phyloP scores from a whole-genome alignment of 2,888 invertebrate species.

The Sphaerophoria rueppellii region DNA sequence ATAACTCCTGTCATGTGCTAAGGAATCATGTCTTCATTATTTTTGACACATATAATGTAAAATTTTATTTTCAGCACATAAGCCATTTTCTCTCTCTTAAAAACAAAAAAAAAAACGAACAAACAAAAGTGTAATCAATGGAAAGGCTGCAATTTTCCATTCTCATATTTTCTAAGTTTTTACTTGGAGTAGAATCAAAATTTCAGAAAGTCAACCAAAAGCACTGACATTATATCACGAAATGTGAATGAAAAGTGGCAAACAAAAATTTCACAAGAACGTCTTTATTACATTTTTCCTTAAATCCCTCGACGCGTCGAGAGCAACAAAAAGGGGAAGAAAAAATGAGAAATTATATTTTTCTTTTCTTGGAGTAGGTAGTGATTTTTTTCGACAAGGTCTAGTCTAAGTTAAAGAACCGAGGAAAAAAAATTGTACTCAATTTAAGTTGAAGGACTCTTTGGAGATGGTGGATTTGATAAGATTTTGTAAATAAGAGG shows the following conservation, averaged over 20 bases:
- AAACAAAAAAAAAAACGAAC: too few relatives aligned
- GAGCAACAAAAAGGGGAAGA: background rate
- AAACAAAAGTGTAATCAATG: background rate
- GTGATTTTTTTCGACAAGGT: background rate
- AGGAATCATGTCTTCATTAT: slow-evolving; percentile 67
- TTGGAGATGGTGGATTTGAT: background rate
- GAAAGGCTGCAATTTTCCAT: background rate
- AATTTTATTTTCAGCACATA: background rate
- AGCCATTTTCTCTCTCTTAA: background rate
- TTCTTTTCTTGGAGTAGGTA: too few relatives aligned
- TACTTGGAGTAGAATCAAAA: background rate
- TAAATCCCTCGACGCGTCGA: slow-evolving; percentile 26
- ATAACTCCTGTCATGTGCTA: slow-evolving; percentile 61
- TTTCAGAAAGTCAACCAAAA: background rate
- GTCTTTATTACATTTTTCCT: slow-evolving; percentile 48
- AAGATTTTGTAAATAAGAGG: background rate
- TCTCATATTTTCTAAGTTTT: background rate
- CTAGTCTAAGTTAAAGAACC: background rate
- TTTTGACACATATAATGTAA: slow-evolving; percentile 41
- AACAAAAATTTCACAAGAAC: slow-evolving; percentile 23
- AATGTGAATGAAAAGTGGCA: background rate
- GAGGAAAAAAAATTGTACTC: background rate
- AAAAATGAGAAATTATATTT: too few relatives aligned
- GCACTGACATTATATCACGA: slow-evolving; percentile 10
- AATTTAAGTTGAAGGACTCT: background rate